Evolutionary conservation across 35 echinoderm and acorn worm species (phyloP).

Genomic region (Heliocidaris erythrogramma): DNA sequence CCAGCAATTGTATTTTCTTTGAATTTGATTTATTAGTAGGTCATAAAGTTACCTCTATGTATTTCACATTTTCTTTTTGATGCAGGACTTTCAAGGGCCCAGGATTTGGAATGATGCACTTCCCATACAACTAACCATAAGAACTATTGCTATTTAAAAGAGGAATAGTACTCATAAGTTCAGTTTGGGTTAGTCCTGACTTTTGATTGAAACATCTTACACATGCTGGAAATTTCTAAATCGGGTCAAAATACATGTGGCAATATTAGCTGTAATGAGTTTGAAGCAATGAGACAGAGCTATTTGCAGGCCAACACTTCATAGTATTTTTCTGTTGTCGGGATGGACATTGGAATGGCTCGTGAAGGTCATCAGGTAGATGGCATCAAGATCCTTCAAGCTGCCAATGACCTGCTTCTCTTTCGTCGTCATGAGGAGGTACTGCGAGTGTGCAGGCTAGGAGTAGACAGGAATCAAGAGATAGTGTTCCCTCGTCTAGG

Average conservation of each 20-base stretch:
- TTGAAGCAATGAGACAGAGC: neutral
- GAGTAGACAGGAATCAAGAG: slow-evolving; percentile 36
- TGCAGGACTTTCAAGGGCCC: too few relatives aligned
- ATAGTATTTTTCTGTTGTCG: neutral
- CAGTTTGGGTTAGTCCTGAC: too few relatives aligned
- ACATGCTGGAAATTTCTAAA: neutral
- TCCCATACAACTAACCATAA: neutral
- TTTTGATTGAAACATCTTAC: neutral
- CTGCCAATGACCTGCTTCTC: slow-evolving; percentile 60
- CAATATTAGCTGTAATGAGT: neutral
- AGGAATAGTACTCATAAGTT: too few relatives aligned
- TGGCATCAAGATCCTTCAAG: slow-evolving; percentile 51
- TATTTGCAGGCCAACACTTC: neutral
- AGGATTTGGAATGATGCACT: too few relatives aligned
- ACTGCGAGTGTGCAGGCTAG: slow-evolving; percentile 53
- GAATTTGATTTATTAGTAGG: too few relatives aligned
- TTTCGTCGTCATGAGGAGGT: slow-evolving; percentile 64
- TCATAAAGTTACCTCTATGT: too few relatives aligned
- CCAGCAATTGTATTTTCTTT: too few relatives aligned
- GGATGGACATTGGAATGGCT: slow-evolving; percentile 27
- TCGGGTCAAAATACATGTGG: neutral
- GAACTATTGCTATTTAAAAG: too few relatives aligned
- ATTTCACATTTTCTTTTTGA: too few relatives aligned
- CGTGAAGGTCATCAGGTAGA: slow-evolving; percentile 36
- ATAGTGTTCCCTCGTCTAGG: slow-evolving; percentile 38